Conservation (phyloP, 2,888 invertebrate genomes). For the Agapostemon virescens region DNA sequence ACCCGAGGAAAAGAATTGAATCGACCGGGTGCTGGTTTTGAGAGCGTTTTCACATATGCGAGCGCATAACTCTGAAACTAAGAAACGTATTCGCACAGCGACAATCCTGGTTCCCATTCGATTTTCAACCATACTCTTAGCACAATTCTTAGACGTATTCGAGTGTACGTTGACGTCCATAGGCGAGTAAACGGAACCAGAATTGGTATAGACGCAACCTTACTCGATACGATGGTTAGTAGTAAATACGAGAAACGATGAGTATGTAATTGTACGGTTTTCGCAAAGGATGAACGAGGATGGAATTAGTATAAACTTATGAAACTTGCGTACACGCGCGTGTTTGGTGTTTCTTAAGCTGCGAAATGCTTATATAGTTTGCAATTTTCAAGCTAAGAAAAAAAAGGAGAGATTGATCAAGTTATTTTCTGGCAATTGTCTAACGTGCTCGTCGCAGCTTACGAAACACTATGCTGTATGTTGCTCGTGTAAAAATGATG, state of each 20-base stretch:
- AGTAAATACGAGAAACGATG: slow-evolving; percentile 44
- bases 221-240: slow-evolving; percentile 29
- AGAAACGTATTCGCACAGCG: slow-evolving; percentile 46
- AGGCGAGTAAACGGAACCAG: slow-evolving; percentile 54
- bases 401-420: not conserved
- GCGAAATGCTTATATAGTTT: not conserved
- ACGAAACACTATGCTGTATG: slow-evolving; percentile 26
- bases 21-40: slow-evolving; percentile 38
- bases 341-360: slow-evolving; percentile 33
- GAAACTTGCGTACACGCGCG: slow-evolving; percentile 22
- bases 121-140: not conserved
- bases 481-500: slow-evolving; percentile 30
- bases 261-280: slow-evolving; percentile 41
- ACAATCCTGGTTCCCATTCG: slow-evolving; percentile 54
- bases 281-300: slow-evolving; percentile 39
- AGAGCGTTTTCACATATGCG: slow-evolving; percentile 53
- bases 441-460: slow-evolving; percentile 5
- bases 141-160: not conserved
- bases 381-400: slow-evolving; percentile 17
- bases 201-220: slow-evolving; percentile 42
- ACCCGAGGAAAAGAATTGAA: not conserved
- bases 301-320: slow-evolving; percentile 35
- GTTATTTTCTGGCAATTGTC: not conserved
- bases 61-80: slow-evolving; percentile 51
- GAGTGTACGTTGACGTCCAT: too few species aligned